Evolutionary conservation across 2,113 vertebrate genomes (phyloP).

Genomic region (Protomyctophum bolini): DNA sequence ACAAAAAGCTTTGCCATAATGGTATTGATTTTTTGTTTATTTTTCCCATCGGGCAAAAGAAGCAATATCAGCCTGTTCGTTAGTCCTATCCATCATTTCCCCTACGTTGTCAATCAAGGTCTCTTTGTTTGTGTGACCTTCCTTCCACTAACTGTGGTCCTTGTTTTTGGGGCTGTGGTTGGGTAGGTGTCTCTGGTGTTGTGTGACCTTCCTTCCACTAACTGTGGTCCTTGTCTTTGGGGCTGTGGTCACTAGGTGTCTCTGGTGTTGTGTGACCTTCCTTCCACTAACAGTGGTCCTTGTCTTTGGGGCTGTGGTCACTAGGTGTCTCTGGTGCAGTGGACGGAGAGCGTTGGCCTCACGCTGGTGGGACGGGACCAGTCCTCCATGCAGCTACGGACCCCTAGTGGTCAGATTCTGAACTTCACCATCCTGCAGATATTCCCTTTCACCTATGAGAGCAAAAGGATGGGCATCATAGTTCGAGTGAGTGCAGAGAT

Average conservation of each 20-base stretch:
- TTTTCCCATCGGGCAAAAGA: too few species aligned
- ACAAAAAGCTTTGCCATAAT: not conserved
- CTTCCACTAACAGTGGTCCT: slow-evolving; percentile 18
- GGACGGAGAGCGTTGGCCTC: slow-evolving; percentile 96
- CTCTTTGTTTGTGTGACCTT: slow-evolving; percentile 12
- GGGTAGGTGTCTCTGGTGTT: slow-evolving; percentile 90
- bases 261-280: slow-evolving; percentile 63
- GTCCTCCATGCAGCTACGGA: slow-evolving; percentile 97
- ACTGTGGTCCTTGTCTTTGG: slow-evolving; percentile 27
- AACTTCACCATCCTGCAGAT: slow-evolving; percentile 98
- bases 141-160: not conserved
- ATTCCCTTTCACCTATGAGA: slow-evolving; percentile 98
- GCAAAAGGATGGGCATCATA: slow-evolving; percentile 98
- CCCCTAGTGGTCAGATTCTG: slow-evolving; percentile 95
- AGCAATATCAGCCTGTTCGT: not conserved
- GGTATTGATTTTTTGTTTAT: not conserved
- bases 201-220: not conserved
- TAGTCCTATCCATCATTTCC: not conserved
- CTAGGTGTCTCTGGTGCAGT: slow-evolving; percentile 98
- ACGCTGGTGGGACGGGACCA: slow-evolving; percentile 96
- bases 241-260: slow-evolving; percentile 84
- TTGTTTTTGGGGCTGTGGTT: slow-evolving; percentile 5
- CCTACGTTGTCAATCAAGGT: slow-evolving; percentile 2
- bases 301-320: slow-evolving; percentile 24
- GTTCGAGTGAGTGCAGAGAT: slow-evolving; percentile 84